These are phyloP conservation scores for Charadrius vociferus DNA, from an alignment of 2,113 vertebrate genomes.

Conservation along the genomic window DNA sequence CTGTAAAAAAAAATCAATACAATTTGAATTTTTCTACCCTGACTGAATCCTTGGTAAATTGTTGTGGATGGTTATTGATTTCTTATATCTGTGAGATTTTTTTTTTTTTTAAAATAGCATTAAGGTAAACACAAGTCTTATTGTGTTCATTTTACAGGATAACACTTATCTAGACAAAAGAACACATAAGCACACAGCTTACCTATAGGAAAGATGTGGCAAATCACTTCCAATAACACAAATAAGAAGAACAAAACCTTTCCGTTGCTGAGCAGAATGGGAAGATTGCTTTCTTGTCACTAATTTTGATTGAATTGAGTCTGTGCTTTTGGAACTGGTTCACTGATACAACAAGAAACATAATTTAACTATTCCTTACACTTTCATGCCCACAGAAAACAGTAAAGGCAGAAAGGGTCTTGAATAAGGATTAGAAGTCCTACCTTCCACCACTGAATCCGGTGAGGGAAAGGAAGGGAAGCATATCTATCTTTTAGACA, in stretches of 20 bases:
- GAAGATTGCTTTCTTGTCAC: slow-evolving; percentile 69
- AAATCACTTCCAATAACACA: slow-evolving; percentile 59
- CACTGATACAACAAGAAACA: slow-evolving; percentile 46
- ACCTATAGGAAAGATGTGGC: slow-evolving; percentile 44
- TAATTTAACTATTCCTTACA: slow-evolving; percentile 63
- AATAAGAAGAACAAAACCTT: slow-evolving; percentile 57
- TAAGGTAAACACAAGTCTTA: slow-evolving; percentile 73
- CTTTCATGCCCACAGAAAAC: neutral
- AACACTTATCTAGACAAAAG: slow-evolving; percentile 76
- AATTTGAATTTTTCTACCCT: slow-evolving; percentile 73
- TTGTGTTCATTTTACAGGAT: slow-evolving; percentile 66
- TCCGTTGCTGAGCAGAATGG: slow-evolving; percentile 36
- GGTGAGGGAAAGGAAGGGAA: neutral
- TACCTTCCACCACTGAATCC: neutral
- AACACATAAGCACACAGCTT: slow-evolving; percentile 13
- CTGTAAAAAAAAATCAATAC: slow-evolving; percentile 65
- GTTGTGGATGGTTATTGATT: slow-evolving; percentile 77
- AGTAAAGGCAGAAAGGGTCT: neutral
- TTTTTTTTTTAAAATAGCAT: slow-evolving; percentile 58
- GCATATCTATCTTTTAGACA: neutral
- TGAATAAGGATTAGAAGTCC: neutral
- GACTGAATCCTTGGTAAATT: slow-evolving; percentile 72
- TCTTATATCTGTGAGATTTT: slow-evolving; percentile 62
- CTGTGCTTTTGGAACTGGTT: slow-evolving; percentile 52
- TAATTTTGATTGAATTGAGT: slow-evolving; percentile 74